Percentiles rank a stretch among this genome's conserved stretches.
Conservation (phyloP, 2,113 vertebrate genomes). For the Oryzias curvinotus region DNA sequence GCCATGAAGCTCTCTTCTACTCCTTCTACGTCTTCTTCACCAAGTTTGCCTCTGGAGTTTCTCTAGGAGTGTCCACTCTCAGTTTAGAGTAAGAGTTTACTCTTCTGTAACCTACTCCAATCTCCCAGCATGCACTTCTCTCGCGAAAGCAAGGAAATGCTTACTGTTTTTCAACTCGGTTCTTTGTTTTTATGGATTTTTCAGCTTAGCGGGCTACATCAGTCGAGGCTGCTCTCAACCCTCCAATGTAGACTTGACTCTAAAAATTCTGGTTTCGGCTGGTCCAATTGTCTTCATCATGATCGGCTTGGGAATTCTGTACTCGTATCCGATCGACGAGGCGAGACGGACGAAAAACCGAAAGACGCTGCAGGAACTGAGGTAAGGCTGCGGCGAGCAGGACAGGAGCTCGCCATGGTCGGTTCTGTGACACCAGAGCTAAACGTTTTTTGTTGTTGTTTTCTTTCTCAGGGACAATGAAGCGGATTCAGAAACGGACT, state of each 20-base stretch:
- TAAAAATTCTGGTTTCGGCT: slow-evolving; percentile 89
- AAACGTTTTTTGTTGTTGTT: background rate
- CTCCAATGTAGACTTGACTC: slow-evolving; percentile 79
- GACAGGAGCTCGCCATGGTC: too few species aligned
- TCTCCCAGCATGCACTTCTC: too few species aligned
- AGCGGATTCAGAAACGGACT: slow-evolving; percentile 68
- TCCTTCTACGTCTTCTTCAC: slow-evolving; percentile 99
- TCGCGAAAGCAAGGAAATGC: background rate
- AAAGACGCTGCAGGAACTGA: slow-evolving; percentile 87
- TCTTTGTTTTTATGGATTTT: background rate
- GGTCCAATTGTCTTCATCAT: slow-evolving; percentile 86
- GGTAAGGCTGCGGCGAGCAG: slow-evolving; percentile 66
- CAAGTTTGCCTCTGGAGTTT: slow-evolving; percentile 95
- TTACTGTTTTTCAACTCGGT: background rate
- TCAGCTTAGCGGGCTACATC: slow-evolving; percentile 91
- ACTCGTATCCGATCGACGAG: slow-evolving; percentile 90
- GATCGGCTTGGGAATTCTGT: slow-evolving; percentile 87
- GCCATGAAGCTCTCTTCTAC: slow-evolving; percentile 95
- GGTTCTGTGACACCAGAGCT: background rate
- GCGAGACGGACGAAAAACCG: slow-evolving; percentile 85
- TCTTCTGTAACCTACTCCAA: too few species aligned
- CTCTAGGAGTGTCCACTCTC: slow-evolving; percentile 93
- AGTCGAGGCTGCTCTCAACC: slow-evolving; percentile 88
- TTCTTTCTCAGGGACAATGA: slow-evolving; percentile 67
- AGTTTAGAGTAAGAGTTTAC: slow-evolving; percentile 89